phyloP scores from a whole-genome alignment of 2,797 vertebrate genomes.

The Scarus forsteni region DNA sequence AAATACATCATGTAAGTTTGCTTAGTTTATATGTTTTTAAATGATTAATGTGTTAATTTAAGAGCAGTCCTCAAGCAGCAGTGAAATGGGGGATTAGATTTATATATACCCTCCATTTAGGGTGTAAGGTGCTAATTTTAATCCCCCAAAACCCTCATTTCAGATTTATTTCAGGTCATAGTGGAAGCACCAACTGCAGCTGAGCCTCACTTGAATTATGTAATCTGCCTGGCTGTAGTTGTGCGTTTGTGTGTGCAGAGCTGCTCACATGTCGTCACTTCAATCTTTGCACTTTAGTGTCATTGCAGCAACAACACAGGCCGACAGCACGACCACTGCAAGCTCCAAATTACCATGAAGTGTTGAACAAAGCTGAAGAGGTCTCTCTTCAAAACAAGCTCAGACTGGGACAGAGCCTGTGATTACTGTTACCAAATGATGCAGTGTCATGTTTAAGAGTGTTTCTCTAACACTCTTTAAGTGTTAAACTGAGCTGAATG shows the following conservation, averaged over 20 bases:
- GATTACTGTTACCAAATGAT: background rate
- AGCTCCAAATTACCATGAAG: background rate
- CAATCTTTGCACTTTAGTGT: background rate
- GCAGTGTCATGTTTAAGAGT: background rate
- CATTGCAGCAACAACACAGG: background rate
- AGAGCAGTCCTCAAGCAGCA: background rate
- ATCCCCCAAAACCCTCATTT: slow-evolving; percentile 2
- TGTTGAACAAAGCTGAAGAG: background rate
- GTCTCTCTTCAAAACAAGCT: background rate
- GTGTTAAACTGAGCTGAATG: background rate
- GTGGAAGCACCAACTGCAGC: slow-evolving; percentile 13
- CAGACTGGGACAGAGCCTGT: background rate
- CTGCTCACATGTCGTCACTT: background rate
- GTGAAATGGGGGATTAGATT: background rate
- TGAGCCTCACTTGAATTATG: slow-evolving; percentile 19
- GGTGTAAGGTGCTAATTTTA: slow-evolving; percentile 7
- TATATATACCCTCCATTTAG: background rate
- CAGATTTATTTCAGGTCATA: slow-evolving; percentile 4
- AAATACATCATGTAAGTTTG: background rate
- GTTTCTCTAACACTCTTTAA: background rate
- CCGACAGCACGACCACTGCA: background rate
- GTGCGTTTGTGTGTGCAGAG: slow-evolving; percentile 10
- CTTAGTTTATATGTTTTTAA: background rate
- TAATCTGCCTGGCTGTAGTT: slow-evolving; percentile 25
- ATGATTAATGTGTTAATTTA: background rate